phyloP scores from a whole-genome alignment of 2,113 vertebrate genomes.

The Eolophus roseicapilla region DNA sequence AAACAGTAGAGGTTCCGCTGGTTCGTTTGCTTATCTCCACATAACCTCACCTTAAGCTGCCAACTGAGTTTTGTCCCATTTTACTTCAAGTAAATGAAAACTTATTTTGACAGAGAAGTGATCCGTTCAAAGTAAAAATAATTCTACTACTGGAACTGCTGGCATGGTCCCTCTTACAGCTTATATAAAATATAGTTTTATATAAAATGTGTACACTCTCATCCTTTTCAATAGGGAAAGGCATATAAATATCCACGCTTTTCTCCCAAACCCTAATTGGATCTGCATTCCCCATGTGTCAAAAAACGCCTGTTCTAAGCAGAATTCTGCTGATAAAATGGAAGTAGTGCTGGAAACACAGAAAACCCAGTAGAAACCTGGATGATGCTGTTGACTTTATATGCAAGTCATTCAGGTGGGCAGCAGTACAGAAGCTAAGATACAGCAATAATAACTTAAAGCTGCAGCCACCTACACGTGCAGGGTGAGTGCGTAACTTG shows the following conservation, averaged over 20 bases:
- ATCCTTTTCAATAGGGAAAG: background rate
- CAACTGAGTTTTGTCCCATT: background rate
- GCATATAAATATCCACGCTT: background rate
- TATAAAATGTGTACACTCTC: background rate
- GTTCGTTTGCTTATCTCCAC: background rate
- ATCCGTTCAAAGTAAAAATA: background rate
- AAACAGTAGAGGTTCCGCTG: background rate
- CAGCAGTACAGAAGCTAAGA: background rate
- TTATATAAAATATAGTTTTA: background rate
- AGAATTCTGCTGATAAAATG: background rate
- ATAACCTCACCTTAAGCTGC: background rate
- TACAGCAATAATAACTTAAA: background rate
- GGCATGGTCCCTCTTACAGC: background rate
- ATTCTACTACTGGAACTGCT: background rate
- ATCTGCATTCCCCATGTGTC: background rate
- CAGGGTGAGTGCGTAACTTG: background rate
- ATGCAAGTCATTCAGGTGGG: background rate
- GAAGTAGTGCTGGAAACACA: background rate
- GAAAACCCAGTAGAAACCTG: background rate
- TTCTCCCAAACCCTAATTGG: background rate
- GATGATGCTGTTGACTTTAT: background rate
- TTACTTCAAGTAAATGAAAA: background rate
- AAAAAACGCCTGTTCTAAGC: background rate
- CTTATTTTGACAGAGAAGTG: background rate
- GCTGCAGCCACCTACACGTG: background rate